These are phyloP conservation scores for Chrosomus eos DNA, from an alignment of 2,797 vertebrate genomes.

Conservation along the genomic window DNA sequence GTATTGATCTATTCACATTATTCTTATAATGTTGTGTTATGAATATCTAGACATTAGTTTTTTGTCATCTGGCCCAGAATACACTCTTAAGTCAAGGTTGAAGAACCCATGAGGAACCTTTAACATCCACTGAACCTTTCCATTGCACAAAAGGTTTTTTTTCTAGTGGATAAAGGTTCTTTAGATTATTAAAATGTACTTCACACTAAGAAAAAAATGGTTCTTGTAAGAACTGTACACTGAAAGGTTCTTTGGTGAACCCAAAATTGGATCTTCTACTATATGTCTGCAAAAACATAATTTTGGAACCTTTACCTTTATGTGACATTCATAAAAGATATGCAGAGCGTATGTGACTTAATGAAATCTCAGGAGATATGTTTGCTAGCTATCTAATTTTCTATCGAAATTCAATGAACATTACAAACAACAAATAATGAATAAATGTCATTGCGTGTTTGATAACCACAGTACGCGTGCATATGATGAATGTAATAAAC, in stretches of 20 bases:
- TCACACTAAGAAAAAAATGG: too few relatives aligned
- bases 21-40: neutral
- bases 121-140: neutral
- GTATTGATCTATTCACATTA: neutral
- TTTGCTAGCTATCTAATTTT: neutral
- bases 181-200: too few relatives aligned
- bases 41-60: neutral
- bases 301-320: neutral
- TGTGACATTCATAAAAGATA: conserved; percentile 8
- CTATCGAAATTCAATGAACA: neutral
- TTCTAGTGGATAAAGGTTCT: too few relatives aligned
- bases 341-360: neutral
- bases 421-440: neutral
- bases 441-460: neutral
- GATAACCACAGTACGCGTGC: neutral
- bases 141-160: neutral
- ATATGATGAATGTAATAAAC: neutral
- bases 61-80: neutral
- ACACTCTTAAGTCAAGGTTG: neutral
- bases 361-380: neutral
- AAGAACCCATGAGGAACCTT: neutral
- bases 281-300: neutral
- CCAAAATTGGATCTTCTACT: neutral
- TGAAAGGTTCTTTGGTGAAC: neutral
- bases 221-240: neutral